phyloP scores from a whole-genome alignment of 2,113 vertebrate genomes.

The Ctenodactylus gundi region DNA sequence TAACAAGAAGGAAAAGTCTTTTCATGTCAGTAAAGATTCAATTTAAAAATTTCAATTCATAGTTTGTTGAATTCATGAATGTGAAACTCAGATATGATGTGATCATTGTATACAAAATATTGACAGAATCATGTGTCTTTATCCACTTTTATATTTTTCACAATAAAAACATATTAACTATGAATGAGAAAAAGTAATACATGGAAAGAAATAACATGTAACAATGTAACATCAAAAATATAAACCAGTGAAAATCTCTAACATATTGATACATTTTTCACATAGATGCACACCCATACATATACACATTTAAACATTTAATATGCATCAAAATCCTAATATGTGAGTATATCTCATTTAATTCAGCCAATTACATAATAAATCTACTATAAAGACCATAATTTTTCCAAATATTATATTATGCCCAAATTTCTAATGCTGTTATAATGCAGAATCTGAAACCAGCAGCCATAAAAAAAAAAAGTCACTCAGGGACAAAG shows the following conservation, averaged over 20 bases:
- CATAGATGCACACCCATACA: background rate
- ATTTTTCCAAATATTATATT: background rate
- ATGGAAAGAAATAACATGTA: background rate
- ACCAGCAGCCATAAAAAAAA: background rate
- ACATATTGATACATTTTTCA: background rate
- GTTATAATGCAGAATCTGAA: background rate
- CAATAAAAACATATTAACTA: background rate
- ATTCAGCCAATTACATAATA: background rate
- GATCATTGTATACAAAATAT: background rate
- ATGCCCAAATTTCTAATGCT: background rate
- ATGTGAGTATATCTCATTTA: background rate
- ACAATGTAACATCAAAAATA: background rate
- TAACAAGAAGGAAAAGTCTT: background rate
- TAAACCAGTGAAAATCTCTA: background rate
- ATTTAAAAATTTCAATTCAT: background rate
- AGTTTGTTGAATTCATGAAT: too few relatives aligned
- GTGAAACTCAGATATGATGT: background rate
- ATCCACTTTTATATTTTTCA: background rate
- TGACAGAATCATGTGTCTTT: background rate
- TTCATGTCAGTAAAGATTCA: background rate
- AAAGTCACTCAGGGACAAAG: background rate
- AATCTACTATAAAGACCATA: background rate
- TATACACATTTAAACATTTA: background rate
- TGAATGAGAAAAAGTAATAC: background rate
- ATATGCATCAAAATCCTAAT: background rate